Evolutionary conservation across 2,797 vertebrate species (phyloP).

Genomic region (Cryptoblepharus egeriae): DNA sequence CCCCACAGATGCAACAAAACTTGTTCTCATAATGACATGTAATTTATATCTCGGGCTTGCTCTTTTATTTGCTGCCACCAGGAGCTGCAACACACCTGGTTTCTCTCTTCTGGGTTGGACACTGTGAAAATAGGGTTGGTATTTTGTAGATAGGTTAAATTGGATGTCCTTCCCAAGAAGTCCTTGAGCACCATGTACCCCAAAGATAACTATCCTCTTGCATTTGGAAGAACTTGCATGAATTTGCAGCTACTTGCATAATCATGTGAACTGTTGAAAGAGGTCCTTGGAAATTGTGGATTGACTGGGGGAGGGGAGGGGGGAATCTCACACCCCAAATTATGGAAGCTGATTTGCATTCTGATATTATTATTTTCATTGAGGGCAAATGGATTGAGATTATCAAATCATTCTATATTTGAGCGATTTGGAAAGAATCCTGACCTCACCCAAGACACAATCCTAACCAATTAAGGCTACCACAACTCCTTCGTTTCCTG

Average conservation of each 20-base stretch:
- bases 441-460: neutral
- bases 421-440: neutral
- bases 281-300: neutral
- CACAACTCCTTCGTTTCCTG: no score
- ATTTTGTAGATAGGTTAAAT: neutral
- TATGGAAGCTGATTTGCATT: neutral
- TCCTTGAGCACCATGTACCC: neutral
- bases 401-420: neutral
- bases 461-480: no score
- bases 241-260: no score
- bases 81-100: no score
- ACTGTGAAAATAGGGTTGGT: neutral
- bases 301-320: no score
- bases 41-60: no score
- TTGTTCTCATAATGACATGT: neutral
- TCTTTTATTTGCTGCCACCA: neutral
- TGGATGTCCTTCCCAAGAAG: neutral
- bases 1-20: neutral
- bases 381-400: no score
- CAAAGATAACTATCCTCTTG: neutral
- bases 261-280: no score
- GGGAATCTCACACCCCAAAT: neutral
- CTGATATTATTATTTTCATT: neutral
- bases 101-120: neutral
- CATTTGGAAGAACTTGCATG: neutral